Evolutionary conservation across 2,888 invertebrate species (phyloP), one percentile per base, ranked within the genome.

Genomic region (Argyresthia goedartella): DNA sequence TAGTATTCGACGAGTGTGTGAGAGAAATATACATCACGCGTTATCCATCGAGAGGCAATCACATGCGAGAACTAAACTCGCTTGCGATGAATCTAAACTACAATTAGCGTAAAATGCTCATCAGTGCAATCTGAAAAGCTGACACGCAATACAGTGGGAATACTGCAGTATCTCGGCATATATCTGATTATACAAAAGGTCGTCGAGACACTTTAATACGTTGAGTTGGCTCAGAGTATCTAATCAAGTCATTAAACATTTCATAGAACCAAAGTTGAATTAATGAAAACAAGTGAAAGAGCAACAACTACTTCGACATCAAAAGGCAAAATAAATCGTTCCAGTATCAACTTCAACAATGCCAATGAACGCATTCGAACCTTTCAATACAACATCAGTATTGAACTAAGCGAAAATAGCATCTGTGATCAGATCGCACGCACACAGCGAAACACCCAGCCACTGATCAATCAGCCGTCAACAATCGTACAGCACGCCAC

Each of bases 401-500:
- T 39, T 8, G n/a, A 39, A 25, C 44, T 14, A 35, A 34, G 15
- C 16, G 14, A 44, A n/a, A 14, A 25, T 25, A 50, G 25, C 25
- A 42, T 50, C 50, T 50, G 50, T 42, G 50, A 50, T 43, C 44
- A 36, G 25, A 14, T 51, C 50, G 44, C 25, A 25, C 25, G 25
- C 25, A 25, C 25, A 25, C 25, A 25, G 25, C 25, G 25, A 25
- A 25, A 25, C 25, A 25, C 25, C 2, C 25, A 25, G 25, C 50
- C 51, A 51, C 51, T 46, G 51, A 86, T 85, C 85, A 85, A 85
- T 85, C 85, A 84, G 68, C 62, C 67, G 63, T 69, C 69, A 69
- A 77, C 84, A 81, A 82, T 81, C 82, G 76, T 67, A 77, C 76
- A 75, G 77, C 61, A 71, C 61, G 76, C 81, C 85, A 85, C 85